phyloP scores from a whole-genome alignment of 2,888 invertebrate genomes.

The Theretra japonica region DNA sequence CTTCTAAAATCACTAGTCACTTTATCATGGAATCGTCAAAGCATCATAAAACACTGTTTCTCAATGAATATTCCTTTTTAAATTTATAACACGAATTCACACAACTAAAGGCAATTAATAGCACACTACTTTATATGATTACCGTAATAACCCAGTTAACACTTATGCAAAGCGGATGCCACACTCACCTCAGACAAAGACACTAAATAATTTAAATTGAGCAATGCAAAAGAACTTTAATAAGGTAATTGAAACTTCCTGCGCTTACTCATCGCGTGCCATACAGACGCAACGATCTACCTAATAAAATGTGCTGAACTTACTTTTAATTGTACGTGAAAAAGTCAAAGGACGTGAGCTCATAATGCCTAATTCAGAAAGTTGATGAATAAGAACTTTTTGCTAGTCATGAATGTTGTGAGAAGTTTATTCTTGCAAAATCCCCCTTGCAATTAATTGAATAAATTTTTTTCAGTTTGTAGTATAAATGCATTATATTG shows the following conservation, averaged over 20 bases:
- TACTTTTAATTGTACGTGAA: slow-evolving; percentile 20
- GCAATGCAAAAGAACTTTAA: slow-evolving; percentile 58
- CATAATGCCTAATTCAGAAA: not conserved
- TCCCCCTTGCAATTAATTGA: too few relatives aligned
- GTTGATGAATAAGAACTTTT: not conserved
- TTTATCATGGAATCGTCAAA: too few relatives aligned
- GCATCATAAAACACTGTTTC: too few relatives aligned
- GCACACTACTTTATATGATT: not conserved
- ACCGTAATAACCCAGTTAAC: slow-evolving; percentile 10
- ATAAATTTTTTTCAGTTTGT: too few relatives aligned
- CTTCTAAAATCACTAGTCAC: too few relatives aligned
- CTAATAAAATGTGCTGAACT: not conserved
- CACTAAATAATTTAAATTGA: slow-evolving; percentile 55
- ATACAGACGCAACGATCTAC: not conserved
- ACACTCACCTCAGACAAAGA: slow-evolving; percentile 52
- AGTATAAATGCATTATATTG: too few relatives aligned
- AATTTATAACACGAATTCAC: too few relatives aligned
- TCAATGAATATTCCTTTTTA: too few relatives aligned
- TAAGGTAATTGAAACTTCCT: slow-evolving; percentile 73
- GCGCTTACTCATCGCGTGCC: slow-evolving; percentile 44
- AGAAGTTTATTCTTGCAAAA: too few relatives aligned
- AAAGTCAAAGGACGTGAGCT: slow-evolving; percentile 1
- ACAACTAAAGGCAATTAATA: not conserved
- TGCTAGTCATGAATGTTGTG: not conserved
- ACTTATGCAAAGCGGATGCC: slow-evolving; percentile 47